Percentiles rank a stretch among this genome's conserved stretches.
These are phyloP conservation scores for Oscheius onirici DNA, from an alignment of 2,888 invertebrate species.

Conservation along the genomic window DNA sequence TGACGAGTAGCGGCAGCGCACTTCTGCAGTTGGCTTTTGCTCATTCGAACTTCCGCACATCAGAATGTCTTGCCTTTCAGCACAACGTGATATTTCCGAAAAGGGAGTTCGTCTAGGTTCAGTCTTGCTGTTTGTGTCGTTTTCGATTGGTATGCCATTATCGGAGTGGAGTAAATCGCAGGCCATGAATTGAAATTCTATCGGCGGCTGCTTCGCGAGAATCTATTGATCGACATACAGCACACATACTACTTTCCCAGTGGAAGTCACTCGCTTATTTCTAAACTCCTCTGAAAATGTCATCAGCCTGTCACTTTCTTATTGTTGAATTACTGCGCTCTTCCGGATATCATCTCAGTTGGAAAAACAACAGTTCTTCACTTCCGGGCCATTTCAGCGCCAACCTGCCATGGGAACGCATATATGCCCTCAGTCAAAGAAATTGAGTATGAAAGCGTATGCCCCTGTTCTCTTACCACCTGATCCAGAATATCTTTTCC, in stretches of 20 bases:
- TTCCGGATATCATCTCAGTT: too few species aligned
- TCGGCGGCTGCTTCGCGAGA: slow-evolving; percentile 25
- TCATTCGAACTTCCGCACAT: slow-evolving; percentile 9
- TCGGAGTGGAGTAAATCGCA: slow-evolving; percentile 29
- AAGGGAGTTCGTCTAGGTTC: not conserved
- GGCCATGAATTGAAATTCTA: slow-evolving; percentile 30
- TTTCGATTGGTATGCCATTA: slow-evolving; percentile 23
- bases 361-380: too few species aligned
- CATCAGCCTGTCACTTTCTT: not conserved
- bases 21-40: slow-evolving; percentile 17
- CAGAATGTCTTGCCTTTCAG: not conserved
- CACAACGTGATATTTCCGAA: not conserved
- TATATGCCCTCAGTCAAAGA: slow-evolving; percentile 8
- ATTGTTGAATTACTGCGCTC: not conserved
- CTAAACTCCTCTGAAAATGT: not conserved
- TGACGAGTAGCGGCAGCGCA: slow-evolving; percentile 23
- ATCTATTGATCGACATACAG: slow-evolving; percentile 19
- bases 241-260: slow-evolving; percentile 7
- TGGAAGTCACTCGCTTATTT: too few species aligned
- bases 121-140: not conserved
- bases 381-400: too few species aligned
- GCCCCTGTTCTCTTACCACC: not conserved
- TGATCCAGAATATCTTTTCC: too few species aligned
- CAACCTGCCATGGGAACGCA: slow-evolving; percentile 14
- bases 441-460: slow-evolving; percentile 25